Evolutionary conservation across 2,888 invertebrate species (phyloP), one percentile per base, ranked within the genome.

Genomic region (Rhagonycha fulva): DNA sequence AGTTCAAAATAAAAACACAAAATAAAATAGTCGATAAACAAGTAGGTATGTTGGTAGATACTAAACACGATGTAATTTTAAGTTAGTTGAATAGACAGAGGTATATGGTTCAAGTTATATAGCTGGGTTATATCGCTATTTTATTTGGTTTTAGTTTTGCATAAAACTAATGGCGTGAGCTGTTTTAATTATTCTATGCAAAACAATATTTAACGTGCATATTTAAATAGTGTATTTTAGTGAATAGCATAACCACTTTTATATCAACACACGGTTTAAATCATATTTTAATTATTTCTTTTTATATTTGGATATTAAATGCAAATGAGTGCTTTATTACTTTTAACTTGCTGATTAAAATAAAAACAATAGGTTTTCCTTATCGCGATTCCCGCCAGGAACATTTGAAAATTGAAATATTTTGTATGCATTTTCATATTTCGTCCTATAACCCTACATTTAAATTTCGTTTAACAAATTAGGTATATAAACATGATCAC

Each of bases 131-230:
- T 47, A 47, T 47, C 47, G 47, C 47, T 47, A 47, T 47, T 47
- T 47, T 47, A 47, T 47, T 47, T 47, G 47, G 47, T 47, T 47
- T 47, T 47, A 47, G 47, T 66, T 66, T 66, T 66, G 63, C 63
- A 66, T 66, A 24, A 66, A 66, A 66, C 63, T 66, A 66, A 66
- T 66, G 26, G 63, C 63, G 63, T 66, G 63, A 19, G 24, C 63
- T 24, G n/a, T 66, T 24, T 66, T 66, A 66, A 66, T 66, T 66
- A 66, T 66, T 66, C 63, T 66, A 66, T 66, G 63, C 63, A 66
- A 66, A 66, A 66, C 26, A 66, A 24, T 66, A 66, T 66, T 66
- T 66, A 66, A 66, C 26, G 23, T 66, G 63, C 23, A 66, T 66
- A 66, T 66, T 66, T 66, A 66, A 66, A 66, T 66, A 26, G 63